Evolutionary conservation across 2,888 invertebrate genomes (phyloP).

Genomic region (Kryphioiulus occultus): DNA sequence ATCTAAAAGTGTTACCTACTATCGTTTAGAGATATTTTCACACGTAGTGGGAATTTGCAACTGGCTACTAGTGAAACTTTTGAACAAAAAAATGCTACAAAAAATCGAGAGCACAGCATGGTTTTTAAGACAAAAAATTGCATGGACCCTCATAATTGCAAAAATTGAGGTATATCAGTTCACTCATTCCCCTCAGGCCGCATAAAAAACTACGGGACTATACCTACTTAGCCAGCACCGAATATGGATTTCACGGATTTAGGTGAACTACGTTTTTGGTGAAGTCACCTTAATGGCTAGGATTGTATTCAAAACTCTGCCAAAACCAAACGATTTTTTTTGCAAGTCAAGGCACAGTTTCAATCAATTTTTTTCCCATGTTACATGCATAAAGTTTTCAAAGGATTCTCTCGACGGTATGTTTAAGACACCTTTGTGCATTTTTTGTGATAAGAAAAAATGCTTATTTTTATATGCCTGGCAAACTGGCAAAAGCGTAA

Average conservation of each 20-base stretch:
- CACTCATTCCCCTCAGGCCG: neutral
- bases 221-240: neutral
- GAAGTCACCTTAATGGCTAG: neutral
- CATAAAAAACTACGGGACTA: neutral
- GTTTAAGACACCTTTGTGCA: constrained; percentile 33
- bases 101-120: neutral
- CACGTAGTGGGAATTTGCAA: constrained; percentile 13
- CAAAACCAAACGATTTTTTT: constrained; percentile 11
- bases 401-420: constrained; percentile 17
- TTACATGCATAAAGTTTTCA: constrained; percentile 16
- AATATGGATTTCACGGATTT: constrained; percentile 36
- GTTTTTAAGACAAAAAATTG: constrained; percentile 28
- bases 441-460: constrained; percentile 31
- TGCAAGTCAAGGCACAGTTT: constrained; percentile 27
- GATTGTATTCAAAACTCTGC: neutral
- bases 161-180: neutral
- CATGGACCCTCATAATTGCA: constrained; percentile 6
- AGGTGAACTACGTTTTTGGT: constrained; percentile 3
- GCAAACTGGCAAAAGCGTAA: constrained; percentile 39
- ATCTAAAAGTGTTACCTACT: neutral
- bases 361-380: constrained; percentile 10
- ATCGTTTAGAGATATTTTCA: neutral
- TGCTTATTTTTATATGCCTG: constrained; percentile 19
- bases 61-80: neutral
- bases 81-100: neutral